phyloP scores from a whole-genome alignment of 2,888 invertebrate genomes.

The Erpobdella octoculata region DNA sequence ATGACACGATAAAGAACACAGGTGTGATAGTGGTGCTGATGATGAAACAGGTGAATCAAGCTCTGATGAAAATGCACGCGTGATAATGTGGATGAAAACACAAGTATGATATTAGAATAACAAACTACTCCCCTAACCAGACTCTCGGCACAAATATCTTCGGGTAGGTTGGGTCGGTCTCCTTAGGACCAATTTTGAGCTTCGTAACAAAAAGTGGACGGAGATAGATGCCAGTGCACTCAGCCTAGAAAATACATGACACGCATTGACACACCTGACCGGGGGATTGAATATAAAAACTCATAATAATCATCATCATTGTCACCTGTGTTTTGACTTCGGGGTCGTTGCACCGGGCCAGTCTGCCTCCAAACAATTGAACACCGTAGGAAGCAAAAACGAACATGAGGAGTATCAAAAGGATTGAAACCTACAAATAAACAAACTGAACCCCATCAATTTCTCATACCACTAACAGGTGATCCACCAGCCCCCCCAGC shows the following conservation, averaged over 20 bases:
- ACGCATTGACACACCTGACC: background rate
- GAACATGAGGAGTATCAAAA: conserved; percentile 93
- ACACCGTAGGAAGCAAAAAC: conserved; percentile 98
- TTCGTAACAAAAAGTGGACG: conserved; percentile 91
- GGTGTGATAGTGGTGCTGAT: no score
- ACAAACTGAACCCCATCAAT: background rate
- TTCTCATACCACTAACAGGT: background rate
- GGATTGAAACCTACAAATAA: conserved; percentile 71
- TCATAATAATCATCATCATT: background rate
- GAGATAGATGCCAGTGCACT: conserved; percentile 90
- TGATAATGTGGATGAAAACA: no score
- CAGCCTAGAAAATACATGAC: conserved; percentile 59
- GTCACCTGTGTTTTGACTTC: conserved; percentile 58
- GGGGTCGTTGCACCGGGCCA: conserved; percentile 94
- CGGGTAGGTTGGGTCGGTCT: conserved; percentile 68
- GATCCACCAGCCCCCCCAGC: background rate
- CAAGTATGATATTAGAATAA: no score
- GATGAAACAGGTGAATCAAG: no score
- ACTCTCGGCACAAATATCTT: conserved; percentile 90
- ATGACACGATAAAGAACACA: no score
- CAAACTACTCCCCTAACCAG: conserved; percentile 78
- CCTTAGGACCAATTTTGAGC: conserved; percentile 80
- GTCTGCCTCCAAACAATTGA: conserved; percentile 87
- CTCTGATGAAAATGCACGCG: no score
- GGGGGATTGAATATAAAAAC: background rate